Percentiles rank a stretch among this genome's conserved stretches.
Conservation (phyloP, 1,140 invertebrate genomes). For the Aethina tumida region DNA sequence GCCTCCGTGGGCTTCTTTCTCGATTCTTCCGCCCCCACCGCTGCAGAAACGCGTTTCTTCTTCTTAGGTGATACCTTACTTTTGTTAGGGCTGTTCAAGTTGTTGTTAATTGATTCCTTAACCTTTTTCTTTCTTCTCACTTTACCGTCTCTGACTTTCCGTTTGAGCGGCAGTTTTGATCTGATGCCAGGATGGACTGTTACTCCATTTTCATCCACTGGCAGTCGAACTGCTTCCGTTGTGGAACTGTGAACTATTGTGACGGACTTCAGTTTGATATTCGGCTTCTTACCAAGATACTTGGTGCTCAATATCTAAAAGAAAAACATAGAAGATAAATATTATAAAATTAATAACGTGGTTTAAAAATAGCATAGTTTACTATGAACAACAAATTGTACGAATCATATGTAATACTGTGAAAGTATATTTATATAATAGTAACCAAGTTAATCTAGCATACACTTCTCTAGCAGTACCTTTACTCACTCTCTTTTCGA, state of each 20-base stretch:
- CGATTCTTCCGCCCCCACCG: slow-evolving; percentile 25
- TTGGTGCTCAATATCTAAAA: slow-evolving; percentile 66
- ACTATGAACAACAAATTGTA: too few species aligned
- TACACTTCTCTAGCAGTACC: too few species aligned
- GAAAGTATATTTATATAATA: too few species aligned
- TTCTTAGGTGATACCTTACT: slow-evolving; percentile 34
- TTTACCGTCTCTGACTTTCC: slow-evolving; percentile 60
- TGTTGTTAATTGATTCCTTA: slow-evolving; percentile 31
- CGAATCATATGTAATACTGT: too few species aligned
- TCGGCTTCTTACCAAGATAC: slow-evolving; percentile 63
- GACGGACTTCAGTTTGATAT: slow-evolving; percentile 68
- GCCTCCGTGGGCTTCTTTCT: slow-evolving; percentile 24
- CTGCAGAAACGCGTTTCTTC: slow-evolving; percentile 30
- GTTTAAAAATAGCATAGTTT: too few species aligned
- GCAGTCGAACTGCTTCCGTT: slow-evolving; percentile 70
- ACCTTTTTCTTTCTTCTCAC: slow-evolving; percentile 40
- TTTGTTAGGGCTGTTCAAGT: slow-evolving; percentile 37
- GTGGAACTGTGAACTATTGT: slow-evolving; percentile 79
- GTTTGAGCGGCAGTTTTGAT: slow-evolving; percentile 64
- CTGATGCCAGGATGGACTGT: slow-evolving; percentile 62
- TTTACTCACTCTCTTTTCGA: slow-evolving; percentile 17
- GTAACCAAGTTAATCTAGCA: too few species aligned
- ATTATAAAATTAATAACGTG: too few species aligned
- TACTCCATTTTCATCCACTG: slow-evolving; percentile 51
- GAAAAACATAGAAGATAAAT: too few species aligned